Evolutionary conservation across 2,113 vertebrate species (phyloP).

Genomic region (Dipodomys spectabilis): DNA sequence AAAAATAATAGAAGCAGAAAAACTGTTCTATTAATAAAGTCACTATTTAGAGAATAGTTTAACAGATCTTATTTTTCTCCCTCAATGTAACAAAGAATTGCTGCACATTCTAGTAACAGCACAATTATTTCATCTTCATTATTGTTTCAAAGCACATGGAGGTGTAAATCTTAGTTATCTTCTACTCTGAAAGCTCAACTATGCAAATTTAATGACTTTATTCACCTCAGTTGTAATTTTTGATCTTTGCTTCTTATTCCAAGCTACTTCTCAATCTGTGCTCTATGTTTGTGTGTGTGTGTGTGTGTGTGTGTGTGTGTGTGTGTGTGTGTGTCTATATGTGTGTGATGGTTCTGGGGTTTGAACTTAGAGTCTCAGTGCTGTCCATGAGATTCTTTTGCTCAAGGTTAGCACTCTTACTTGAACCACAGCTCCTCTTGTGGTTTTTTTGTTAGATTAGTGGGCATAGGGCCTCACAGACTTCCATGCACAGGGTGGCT

Average conservation of each 20-base stretch:
- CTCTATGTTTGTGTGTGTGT: neutral
- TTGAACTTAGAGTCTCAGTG: no score
- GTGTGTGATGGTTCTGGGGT: no score
- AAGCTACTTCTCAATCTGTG: neutral
- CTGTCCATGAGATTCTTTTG: no score
- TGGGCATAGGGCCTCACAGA: no score
- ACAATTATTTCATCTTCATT: neutral
- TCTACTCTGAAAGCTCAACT: neutral
- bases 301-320: no score
- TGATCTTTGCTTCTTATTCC: neutral
- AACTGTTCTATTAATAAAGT: neutral
- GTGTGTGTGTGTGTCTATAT: no score
- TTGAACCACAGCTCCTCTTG: no score
- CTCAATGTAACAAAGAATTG: neutral
- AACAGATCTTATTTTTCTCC: neutral
- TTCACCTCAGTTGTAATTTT: neutral
- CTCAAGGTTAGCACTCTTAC: no score
- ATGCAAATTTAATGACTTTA: neutral
- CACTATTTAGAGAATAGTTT: neutral
- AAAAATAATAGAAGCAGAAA: slow-evolving; percentile 15
- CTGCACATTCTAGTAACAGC: neutral
- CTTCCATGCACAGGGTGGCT: no score
- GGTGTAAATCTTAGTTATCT: neutral
- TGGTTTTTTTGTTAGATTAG: no score
- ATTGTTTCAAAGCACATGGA: neutral